Conservation (phyloP, 2,888 invertebrate genomes). For the Beris morrisii region DNA sequence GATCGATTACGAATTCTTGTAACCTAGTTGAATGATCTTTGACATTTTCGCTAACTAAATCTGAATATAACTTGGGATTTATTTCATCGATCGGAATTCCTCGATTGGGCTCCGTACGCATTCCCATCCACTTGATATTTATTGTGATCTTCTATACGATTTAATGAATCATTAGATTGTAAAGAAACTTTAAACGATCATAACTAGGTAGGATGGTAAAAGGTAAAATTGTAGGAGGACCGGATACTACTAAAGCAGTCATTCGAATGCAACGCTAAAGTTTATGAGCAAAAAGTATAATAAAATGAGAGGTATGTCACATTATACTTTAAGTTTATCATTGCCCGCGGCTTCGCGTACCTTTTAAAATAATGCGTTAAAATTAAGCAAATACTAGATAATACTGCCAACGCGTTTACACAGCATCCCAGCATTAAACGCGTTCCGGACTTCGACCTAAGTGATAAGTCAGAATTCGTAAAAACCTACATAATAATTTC, state of each 20-base stretch:
- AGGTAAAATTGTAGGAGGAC: constrained; percentile 11
- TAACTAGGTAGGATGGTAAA: constrained; percentile 3
- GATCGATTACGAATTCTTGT: constrained; percentile 2
- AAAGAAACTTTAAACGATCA: not conserved
- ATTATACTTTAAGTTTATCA: no score
- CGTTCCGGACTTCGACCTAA: no score
- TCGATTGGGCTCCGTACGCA: constrained; percentile 13
- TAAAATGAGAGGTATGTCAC: no score
- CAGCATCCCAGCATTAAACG: no score
- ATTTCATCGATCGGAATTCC: constrained; percentile 1
- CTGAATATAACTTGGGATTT: constrained; percentile 8
- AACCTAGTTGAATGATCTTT: constrained; percentile 9
- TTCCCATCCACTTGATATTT: not conserved
- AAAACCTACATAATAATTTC: no score
- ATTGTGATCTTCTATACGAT: constrained; percentile 5
- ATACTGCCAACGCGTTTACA: no score
- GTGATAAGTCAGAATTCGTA: no score
- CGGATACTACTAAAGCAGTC: not conserved
- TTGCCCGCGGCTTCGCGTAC: no score
- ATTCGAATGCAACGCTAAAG: no score
- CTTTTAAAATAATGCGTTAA: no score
- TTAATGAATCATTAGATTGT: constrained; percentile 16
- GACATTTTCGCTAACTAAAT: constrained; percentile 4
- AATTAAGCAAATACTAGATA: no score
- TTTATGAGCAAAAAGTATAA: no score